Percentiles rank a stretch among this genome's conserved stretches.
Evolutionary conservation across 23 tunicate genomes (phyloP).

Genomic region (Diplosoma virens): DNA sequence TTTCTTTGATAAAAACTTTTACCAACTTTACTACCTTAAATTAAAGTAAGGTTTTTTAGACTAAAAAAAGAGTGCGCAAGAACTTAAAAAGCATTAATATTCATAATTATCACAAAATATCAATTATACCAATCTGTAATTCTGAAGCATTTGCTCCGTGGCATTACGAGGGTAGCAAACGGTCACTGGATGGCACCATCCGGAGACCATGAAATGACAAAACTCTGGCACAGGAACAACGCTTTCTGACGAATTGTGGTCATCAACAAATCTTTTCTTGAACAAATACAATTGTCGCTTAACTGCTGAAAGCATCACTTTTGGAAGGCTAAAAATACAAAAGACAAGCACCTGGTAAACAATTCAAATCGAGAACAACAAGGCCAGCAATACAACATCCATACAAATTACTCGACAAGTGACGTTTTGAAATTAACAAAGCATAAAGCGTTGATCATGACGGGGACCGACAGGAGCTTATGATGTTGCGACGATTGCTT

Average conservation of each 20-base stretch:
- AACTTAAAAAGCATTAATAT: too few species aligned
- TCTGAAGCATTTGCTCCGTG: slow-evolving; percentile 29
- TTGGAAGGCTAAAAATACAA: not conserved
- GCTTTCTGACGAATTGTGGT: not conserved
- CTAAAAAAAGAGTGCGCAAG: too few species aligned
- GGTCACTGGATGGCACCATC: slow-evolving; percentile 61
- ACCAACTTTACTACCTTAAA: too few species aligned
- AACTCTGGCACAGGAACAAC: slow-evolving; percentile 24
- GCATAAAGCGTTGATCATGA: slow-evolving; percentile 4
- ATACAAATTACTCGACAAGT: not conserved
- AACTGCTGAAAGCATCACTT: not conserved
- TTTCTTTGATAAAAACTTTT: too few species aligned
- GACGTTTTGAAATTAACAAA: not conserved
- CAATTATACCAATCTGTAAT: too few species aligned
- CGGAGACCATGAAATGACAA: slow-evolving; percentile 22
- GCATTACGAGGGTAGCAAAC: slow-evolving; percentile 50
- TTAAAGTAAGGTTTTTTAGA: too few species aligned
- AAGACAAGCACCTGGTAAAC: not conserved
- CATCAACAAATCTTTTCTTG: not conserved
- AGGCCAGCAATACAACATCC: too few species aligned
- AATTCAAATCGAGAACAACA: too few species aligned
- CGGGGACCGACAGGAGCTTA: not conserved
- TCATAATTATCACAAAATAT: too few species aligned
- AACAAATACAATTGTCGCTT: not conserved
- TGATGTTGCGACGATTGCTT: not conserved